Base-by-base conservation (phyloP, 2,113 vertebrate genomes). In the Rafetus swinhoei region DNA sequence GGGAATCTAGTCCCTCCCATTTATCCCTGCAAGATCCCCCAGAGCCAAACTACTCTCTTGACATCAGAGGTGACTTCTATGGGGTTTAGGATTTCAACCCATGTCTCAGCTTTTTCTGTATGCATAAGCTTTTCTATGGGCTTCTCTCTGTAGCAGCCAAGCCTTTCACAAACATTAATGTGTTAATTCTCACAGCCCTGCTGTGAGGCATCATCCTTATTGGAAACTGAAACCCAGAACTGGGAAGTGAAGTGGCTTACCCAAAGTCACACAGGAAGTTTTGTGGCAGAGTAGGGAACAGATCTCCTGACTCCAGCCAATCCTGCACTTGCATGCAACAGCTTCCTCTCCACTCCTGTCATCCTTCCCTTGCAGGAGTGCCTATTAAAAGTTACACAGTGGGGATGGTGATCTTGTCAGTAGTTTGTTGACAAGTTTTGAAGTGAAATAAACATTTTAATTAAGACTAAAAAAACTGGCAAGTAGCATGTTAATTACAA, bases 101-200 rank as follows among this genome's bases (percentile, higher is more conserved):
- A 0, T 4, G 4, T 53, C 19, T 81, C n/a, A 79, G 59, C 74
- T 84, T 11, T 52, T 59, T 11, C 15, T 39, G 39, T 54, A 35
- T 84, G 15, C 12, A 82, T 50, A 50, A 27, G 29, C 39, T 29
- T 62, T 45, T 57, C 57, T 0, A 16, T 25, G 57, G n/a, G 12
- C 19, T 92, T 85, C 45, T 72, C 0, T 0, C 18, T 52, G 32
- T 10, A 0, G 0, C 3, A 13, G n/a, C 60, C 50, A 5, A 25
- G 35, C n/a, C 62, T 82, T 55, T 90, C 69, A 84, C 45, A 90
- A 90, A n/a, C 35, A 45, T 88, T 7, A 18, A 0, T 39, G 65
- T 62, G 55, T 77, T 5, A 59, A 27, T 27, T 62, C 74, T 89
- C 82, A 24, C 57, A 84, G 7, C 39, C 5, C 2, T 84, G 32